A percentile compares a stretch with the other conserved stretches of the same genome.
Evolutionary conservation across 92 coral and sea anemone species (phyloP).

Genomic region (Palythoa caribaeorum): DNA sequence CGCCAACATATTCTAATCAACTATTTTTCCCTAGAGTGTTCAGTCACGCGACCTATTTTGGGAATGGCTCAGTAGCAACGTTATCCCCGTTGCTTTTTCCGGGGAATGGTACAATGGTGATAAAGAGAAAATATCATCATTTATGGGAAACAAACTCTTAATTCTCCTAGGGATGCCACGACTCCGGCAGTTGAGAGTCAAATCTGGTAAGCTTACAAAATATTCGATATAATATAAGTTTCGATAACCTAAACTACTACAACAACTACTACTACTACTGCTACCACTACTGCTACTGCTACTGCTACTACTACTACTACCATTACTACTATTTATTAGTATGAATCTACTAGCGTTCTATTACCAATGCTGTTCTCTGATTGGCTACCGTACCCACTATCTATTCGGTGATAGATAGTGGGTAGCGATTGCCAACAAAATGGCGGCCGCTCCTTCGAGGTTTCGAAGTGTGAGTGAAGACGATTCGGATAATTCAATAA

Average conservation of each 20-base stretch:
- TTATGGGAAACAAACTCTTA: conserved; percentile 36
- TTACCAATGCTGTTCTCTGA: no score
- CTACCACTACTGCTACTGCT: no score
- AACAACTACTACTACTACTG: no score
- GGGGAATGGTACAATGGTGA: conserved; percentile 60
- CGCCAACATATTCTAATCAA: neutral
- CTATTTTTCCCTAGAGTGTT: neutral
- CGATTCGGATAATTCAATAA: no score
- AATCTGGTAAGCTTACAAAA: neutral
- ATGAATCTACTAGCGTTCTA: no score
- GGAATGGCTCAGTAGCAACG: neutral
- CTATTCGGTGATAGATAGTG: no score
- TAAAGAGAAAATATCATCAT: conserved; percentile 32
- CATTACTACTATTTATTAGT: no score
- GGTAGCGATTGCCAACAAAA: no score
- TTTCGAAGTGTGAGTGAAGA: no score
- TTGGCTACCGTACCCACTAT: no score
- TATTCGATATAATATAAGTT: neutral
- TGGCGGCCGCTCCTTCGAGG: no score
- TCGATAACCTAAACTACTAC: neutral
- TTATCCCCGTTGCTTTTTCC: conserved; percentile 27
- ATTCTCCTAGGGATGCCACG: conserved; percentile 62
- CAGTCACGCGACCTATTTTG: conserved; percentile 2
- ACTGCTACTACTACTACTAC: no score
- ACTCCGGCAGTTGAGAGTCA: conserved; percentile 50